Evolutionary conservation across 1,140 invertebrate genomes (phyloP).

Genomic region (Fopius arisanus): DNA sequence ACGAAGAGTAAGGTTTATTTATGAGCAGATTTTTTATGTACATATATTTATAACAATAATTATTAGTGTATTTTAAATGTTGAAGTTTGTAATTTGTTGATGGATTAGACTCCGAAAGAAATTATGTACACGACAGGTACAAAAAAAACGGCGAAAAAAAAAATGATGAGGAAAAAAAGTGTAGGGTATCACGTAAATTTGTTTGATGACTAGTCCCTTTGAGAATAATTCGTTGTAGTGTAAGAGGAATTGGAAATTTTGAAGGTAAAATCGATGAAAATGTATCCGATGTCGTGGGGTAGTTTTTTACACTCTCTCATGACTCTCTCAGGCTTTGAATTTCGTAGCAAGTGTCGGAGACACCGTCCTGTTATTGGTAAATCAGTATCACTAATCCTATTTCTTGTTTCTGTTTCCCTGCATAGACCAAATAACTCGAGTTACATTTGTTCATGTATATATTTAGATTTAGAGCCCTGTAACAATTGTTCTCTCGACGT

Average conservation of each 20-base stretch:
- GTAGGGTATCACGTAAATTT: background rate
- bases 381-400: background rate
- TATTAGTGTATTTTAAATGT: constrained; percentile 27
- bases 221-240: background rate
- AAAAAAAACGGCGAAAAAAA: background rate
- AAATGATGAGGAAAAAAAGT: background rate
- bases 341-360: background rate
- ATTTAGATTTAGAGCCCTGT: background rate
- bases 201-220: background rate
- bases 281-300: background rate
- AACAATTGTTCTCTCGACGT: background rate
- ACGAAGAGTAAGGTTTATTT: constrained; percentile 22
- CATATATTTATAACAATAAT: constrained; percentile 22
- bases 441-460: background rate
- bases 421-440: constrained; percentile 18
- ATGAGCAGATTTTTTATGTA: constrained; percentile 22
- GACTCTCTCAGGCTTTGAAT: background rate
- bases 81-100: constrained; percentile 32
- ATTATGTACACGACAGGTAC: background rate
- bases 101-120: background rate
- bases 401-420: background rate
- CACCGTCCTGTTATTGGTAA: background rate
- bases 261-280: background rate
- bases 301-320: background rate
- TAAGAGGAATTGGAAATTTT: background rate